Percentiles rank a stretch among this genome's conserved stretches.
These are phyloP conservation scores for Aurelia sp. DNA, from an alignment of 30 jellyfish, hydroid and myxozoan genomes.

Conservation along the genomic window DNA sequence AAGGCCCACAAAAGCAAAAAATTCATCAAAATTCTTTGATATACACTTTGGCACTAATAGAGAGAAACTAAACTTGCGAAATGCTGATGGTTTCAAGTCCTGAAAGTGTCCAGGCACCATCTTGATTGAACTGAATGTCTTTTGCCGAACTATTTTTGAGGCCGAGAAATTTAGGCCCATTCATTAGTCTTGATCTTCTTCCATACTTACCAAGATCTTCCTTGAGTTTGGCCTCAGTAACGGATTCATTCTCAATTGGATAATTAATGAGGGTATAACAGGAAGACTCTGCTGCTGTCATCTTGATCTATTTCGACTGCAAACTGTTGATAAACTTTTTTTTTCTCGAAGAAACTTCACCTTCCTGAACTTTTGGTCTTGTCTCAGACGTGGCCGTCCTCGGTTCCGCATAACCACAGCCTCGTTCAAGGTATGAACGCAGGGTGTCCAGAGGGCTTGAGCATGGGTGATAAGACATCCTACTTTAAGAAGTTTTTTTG, in stretches of 20 bases:
- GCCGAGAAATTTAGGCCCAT: no score
- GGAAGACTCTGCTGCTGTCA: constrained; percentile 85
- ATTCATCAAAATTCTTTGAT: no score
- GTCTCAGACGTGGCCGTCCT: constrained; percentile 63
- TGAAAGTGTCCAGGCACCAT: no score
- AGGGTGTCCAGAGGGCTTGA: no score
- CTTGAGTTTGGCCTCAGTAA: constrained; percentile 92
- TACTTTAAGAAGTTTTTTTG: no score
- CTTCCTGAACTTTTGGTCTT: neutral
- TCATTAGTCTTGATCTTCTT: neutral
- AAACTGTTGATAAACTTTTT: neutral
- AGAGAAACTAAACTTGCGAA: no score
- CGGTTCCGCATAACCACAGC: constrained; percentile 7
- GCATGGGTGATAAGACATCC: no score
- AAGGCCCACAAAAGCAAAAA: neutral
- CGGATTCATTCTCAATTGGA: constrained; percentile 93
- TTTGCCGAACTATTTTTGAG: no score
- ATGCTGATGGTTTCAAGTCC: no score
- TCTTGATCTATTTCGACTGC: neutral
- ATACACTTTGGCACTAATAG: no score
- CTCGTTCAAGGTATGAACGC: constrained; percentile 19
- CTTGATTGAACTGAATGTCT: no score
- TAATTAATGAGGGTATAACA: constrained; percentile 94
- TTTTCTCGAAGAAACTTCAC: neutral
- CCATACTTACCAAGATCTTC: constrained; percentile 91